Evolutionary conservation across 2,113 vertebrate genomes (phyloP).

Genomic region (Psophia crepitans): DNA sequence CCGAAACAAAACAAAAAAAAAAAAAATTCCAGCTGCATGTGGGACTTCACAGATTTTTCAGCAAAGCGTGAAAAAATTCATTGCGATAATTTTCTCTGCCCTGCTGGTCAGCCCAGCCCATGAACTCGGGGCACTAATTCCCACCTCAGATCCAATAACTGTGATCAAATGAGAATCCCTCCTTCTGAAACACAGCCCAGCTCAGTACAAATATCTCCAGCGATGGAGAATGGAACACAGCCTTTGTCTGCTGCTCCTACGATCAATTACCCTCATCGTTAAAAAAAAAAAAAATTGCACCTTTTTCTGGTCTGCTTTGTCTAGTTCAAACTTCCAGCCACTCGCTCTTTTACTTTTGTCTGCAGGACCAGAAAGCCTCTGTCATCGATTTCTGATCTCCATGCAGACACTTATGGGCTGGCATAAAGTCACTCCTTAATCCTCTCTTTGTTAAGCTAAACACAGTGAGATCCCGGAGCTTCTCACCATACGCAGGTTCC

Average conservation of each 20-base stretch:
- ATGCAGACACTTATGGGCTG: neutral
- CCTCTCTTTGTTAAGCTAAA: neutral
- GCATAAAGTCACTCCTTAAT: neutral
- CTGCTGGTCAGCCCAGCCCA: neutral
- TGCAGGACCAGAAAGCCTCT: neutral
- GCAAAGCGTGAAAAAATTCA: neutral
- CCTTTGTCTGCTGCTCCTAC: neutral
- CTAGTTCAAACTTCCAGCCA: neutral
- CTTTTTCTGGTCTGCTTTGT: neutral
- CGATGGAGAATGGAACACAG: neutral
- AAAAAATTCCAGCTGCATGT: neutral
- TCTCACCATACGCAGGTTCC: neutral
- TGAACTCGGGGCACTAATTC: neutral
- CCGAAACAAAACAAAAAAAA: no score
- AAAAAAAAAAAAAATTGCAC: neutral
- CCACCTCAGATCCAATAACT: neutral
- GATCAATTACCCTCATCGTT: neutral
- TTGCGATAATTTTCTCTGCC: neutral
- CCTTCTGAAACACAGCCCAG: rapidly evolving
- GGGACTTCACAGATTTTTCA: neutral
- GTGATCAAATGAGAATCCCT: neutral
- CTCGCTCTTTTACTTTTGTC: neutral
- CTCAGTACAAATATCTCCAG: rapidly evolving
- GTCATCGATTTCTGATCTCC: neutral
- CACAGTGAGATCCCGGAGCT: neutral